These are phyloP conservation scores for Altica lythri DNA, from an alignment of 2,888 invertebrate genomes.

Conservation along the genomic window DNA sequence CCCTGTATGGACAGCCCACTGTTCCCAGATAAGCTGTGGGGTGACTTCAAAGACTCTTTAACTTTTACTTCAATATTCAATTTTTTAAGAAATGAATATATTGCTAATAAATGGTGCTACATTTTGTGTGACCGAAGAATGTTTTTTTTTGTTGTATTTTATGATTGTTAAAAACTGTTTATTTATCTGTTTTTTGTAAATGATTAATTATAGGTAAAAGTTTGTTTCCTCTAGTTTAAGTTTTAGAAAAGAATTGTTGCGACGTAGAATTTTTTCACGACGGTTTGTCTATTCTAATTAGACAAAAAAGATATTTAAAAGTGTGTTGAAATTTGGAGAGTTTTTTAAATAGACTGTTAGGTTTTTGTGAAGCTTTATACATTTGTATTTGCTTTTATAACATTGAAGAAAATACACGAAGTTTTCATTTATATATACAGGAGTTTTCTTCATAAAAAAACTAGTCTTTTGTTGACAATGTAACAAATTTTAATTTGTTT, in stretches of 20 bases:
- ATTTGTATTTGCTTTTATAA: slow-evolving; percentile 45
- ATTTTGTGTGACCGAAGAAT: slow-evolving; percentile 9
- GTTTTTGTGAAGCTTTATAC: slow-evolving; percentile 45
- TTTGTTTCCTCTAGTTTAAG: slow-evolving; percentile 23
- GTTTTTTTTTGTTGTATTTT: slow-evolving; percentile 26
- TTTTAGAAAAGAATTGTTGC: slow-evolving; percentile 8
- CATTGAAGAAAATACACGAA: slow-evolving; percentile 37
- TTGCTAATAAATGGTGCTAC: slow-evolving; percentile 26
- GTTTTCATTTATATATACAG: slow-evolving; percentile 39
- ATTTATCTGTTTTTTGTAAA: slow-evolving; percentile 34
- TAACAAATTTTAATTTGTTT: slow-evolving; percentile 1
- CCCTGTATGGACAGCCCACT: too few species aligned
- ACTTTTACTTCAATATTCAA: too few species aligned
- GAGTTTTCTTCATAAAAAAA: slow-evolving; percentile 29
- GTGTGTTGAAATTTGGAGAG: slow-evolving; percentile 45
- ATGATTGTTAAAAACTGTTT: slow-evolving; percentile 30
- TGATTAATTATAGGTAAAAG: slow-evolving; percentile 21
- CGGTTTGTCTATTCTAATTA: slow-evolving; percentile 35
- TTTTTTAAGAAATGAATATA: too few species aligned
- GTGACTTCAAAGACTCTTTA: too few species aligned
- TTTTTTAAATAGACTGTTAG: slow-evolving; percentile 44
- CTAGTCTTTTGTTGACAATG: slow-evolving; percentile 1
- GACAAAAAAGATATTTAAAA: slow-evolving; percentile 37
- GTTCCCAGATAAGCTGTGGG: too few species aligned
- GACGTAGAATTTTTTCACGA: slow-evolving; percentile 20